Evolutionary conservation across 2,113 vertebrate genomes (phyloP).

Genomic region (Dendrocopos noguchii): DNA sequence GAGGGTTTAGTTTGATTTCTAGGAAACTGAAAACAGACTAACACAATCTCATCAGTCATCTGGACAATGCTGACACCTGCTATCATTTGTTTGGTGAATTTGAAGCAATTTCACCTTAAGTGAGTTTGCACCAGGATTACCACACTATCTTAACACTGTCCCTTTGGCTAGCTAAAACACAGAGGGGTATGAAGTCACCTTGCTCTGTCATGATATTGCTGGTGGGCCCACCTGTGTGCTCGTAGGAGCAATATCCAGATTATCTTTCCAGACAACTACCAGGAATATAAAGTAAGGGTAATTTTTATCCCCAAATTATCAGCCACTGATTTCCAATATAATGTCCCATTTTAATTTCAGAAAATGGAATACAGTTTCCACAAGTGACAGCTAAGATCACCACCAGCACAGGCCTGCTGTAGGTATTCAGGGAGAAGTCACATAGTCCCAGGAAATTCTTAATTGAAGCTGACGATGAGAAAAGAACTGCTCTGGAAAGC

Average conservation of each 20-base stretch:
- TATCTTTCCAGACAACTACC: neutral
- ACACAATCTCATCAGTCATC: neutral
- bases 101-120: neutral
- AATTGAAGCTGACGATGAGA: neutral
- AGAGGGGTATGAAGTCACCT: rapidly evolving
- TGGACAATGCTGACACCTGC: neutral
- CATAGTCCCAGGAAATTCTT: neutral
- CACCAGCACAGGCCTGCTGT: neutral
- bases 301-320: neutral
- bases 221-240: neutral
- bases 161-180: neutral
- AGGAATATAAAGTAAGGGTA: neutral
- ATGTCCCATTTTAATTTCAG: neutral
- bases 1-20: neutral
- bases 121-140: neutral
- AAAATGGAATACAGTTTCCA: neutral
- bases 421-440: neutral
- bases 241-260: neutral
- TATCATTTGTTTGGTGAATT: neutral
- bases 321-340: neutral
- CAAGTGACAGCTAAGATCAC: neutral
- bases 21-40: neutral
- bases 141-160: neutral
- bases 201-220: neutral
- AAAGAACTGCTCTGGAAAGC: conserved; percentile 28